Conservation (phyloP, 2,888 invertebrate species). For the Thera britannica region DNA sequence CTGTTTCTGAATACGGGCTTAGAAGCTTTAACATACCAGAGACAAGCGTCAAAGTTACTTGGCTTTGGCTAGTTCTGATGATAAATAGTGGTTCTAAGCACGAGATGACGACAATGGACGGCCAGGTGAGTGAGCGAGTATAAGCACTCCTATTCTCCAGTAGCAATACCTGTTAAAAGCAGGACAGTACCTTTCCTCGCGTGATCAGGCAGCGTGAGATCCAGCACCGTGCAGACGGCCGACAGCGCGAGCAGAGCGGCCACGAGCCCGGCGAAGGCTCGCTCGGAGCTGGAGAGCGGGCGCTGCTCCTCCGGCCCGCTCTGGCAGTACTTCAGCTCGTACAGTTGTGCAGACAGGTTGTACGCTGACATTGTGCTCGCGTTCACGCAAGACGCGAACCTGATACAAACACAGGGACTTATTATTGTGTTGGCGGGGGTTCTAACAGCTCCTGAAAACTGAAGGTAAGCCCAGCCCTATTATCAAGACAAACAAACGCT, state of each 20-base stretch:
- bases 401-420: constrained; percentile 37
- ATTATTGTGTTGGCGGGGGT: neutral
- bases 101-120: no score
- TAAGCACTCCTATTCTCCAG: neutral
- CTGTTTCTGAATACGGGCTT: no score
- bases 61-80: no score
- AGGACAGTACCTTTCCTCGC: constrained; percentile 61
- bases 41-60: no score
- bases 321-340: constrained; percentile 68
- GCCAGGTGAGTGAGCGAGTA: no score
- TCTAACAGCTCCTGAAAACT: neutral
- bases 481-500: no score
- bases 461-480: no score
- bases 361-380: constrained; percentile 58
- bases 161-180: neutral
- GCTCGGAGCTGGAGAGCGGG: constrained; percentile 54
- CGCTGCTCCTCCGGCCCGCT: constrained; percentile 33
- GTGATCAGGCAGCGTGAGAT: constrained; percentile 62
- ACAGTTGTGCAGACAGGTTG: constrained; percentile 66
- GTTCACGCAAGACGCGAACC: constrained; percentile 75
- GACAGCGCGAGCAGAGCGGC: constrained; percentile 64
- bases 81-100: no score
- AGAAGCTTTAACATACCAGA: no score
- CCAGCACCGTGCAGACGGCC: constrained; percentile 64
- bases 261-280: constrained; percentile 59